These are phyloP conservation scores for Drosophila eugracilis DNA, from an alignment of 1,140 invertebrate genomes.

Conservation along the genomic window DNA sequence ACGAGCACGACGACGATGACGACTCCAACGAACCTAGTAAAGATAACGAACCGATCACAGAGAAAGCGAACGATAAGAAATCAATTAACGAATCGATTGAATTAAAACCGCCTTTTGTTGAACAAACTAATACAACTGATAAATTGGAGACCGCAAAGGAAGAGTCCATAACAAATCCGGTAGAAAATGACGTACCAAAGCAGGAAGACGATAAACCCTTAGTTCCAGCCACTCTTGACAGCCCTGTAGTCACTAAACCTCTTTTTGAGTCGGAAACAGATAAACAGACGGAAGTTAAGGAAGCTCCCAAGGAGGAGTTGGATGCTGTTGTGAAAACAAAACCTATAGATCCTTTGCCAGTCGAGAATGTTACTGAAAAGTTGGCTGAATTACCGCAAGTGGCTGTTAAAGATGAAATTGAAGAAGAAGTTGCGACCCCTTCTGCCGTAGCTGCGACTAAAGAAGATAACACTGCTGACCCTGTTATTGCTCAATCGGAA, in stretches of 20 bases:
- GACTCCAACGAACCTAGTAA: slow-evolving; percentile 35
- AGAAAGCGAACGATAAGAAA: slow-evolving; percentile 33
- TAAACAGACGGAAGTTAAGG: neutral
- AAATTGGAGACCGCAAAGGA: slow-evolving; percentile 1
- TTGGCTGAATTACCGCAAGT: neutral
- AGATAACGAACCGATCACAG: slow-evolving; percentile 28
- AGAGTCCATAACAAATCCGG: neutral
- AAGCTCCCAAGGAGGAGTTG: neutral
- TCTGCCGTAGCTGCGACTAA: neutral
- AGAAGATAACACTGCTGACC: neutral
- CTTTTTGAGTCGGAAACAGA: neutral
- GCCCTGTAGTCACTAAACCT: neutral
- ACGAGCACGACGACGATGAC: slow-evolving; percentile 36
- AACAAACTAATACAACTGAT: slow-evolving; percentile 3
- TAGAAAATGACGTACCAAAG: neutral
- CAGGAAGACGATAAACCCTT: neutral
- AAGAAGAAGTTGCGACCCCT: neutral
- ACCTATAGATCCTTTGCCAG: neutral
- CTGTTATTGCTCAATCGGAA: neutral
- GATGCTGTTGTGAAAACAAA: neutral
- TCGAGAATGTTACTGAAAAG: neutral
- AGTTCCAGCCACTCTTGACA: neutral
- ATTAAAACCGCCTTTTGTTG: neutral
- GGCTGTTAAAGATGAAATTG: neutral
- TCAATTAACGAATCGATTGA: slow-evolving; percentile 12